Base-by-base conservation (phyloP, 1,140 invertebrate genomes). In the Solenopsis invicta region DNA sequence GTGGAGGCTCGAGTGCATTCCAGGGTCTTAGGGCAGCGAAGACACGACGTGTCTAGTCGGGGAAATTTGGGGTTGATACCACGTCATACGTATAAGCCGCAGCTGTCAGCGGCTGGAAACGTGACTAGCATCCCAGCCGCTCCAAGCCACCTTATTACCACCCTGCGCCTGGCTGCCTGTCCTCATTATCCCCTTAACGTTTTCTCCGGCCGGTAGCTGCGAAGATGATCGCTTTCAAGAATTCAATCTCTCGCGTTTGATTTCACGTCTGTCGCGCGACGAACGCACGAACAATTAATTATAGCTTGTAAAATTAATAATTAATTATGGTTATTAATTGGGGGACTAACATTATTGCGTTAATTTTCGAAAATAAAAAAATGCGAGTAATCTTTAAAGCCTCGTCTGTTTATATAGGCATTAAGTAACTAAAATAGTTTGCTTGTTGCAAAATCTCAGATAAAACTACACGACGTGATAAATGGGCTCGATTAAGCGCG, bases 81-180 rank as follows among this genome's bases (percentile, higher is more conserved):
- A 93, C 93, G 93, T 95, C 94, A 95, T 95, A 95, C 93, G 94
- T 95, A 95, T 95, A 95, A 95, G 94, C 94, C 94, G 87, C 95
- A 95, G 94, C 95, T 95, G 95, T 95, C 95, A 95, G 94, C 94
- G 92, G 88, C 88, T 95, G 88, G 92, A 94, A 94, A 95, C 95
- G 95, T 95, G 95, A 95, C 94, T 95, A 95, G 94, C 94, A 94
- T 95, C 89, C 92, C 92, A 92, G 82, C 89, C 90, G 89, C 72
- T 89, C 88, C 88, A 90, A 93, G 92, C 91, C 91, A 94, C 93
- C 94, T 95, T 95, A 95, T 95, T 95, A 94, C 92, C 90, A 93
- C 92, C 92, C 91, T 92, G 88, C 90, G 89, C 91, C 92, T 87
- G 88, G 82, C 90, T 94, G 92, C 92, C 92, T 94, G 91, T 94